Evolutionary conservation across 2,113 vertebrate species (phyloP).

Genomic region (Gavialis gangeticus): DNA sequence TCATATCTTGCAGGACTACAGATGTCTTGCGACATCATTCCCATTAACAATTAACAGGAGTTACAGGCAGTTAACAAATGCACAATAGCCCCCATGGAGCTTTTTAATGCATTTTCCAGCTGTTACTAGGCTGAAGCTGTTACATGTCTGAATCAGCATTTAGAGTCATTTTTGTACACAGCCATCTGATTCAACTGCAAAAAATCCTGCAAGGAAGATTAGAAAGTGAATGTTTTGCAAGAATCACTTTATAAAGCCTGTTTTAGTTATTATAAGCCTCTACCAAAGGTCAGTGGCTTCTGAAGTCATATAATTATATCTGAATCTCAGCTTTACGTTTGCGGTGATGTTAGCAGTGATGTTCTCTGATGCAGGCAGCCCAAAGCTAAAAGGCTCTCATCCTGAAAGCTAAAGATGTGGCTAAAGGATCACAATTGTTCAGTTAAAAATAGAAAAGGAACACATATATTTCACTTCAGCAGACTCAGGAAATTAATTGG

Average conservation of each 20-base stretch:
- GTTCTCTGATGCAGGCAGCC: no score
- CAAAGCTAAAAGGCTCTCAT: background rate
- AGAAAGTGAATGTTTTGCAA: background rate
- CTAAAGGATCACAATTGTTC: background rate
- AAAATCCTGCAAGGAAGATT: background rate
- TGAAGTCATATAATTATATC: background rate
- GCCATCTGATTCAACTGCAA: background rate
- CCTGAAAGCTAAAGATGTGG: background rate
- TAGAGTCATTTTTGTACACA: background rate
- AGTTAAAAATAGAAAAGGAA: background rate
- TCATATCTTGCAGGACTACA: background rate
- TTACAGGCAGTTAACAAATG: background rate
- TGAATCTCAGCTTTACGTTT: background rate
- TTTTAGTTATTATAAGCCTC: background rate
- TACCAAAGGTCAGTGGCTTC: background rate
- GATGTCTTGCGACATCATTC: background rate
- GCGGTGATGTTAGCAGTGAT: background rate
- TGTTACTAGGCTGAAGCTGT: background rate
- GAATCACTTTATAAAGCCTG: background rate
- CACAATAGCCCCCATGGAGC: background rate
- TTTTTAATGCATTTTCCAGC: background rate
- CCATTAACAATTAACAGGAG: background rate
- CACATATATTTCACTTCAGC: background rate
- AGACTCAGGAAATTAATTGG: background rate
- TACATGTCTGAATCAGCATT: fast-evolving